These are phyloP conservation scores for Noctuana brunneofusca DNA, from an alignment of 2,888 invertebrate species.

Conservation along the genomic window DNA sequence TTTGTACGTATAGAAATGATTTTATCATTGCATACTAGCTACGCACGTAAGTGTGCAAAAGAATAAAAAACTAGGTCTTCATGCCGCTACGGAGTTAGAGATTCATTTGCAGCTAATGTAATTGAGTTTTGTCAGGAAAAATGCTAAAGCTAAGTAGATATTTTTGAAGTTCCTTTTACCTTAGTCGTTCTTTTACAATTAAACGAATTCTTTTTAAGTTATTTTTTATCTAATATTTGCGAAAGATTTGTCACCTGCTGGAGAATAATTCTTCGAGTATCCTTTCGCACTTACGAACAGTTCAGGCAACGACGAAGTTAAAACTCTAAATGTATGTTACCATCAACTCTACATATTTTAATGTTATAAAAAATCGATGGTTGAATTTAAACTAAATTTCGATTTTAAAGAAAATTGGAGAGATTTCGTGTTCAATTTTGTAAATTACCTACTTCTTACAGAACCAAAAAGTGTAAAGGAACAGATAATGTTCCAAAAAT, in stretches of 20 bases:
- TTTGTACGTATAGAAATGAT: background rate
- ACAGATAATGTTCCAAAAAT: background rate
- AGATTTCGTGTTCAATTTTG: background rate
- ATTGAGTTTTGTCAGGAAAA: slow-evolving; percentile 9
- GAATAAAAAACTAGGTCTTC: slow-evolving; percentile 19
- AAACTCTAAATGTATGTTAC: too few relatives aligned
- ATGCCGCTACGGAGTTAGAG: slow-evolving; percentile 16
- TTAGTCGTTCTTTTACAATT: background rate
- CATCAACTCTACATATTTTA: too few relatives aligned
- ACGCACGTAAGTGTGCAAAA: slow-evolving; percentile 6
- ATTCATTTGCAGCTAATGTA: slow-evolving; percentile 28
- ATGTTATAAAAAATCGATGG: too few relatives aligned
- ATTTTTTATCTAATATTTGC: too few relatives aligned
- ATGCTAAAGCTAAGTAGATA: background rate
- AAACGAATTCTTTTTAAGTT: background rate
- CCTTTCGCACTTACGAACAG: too few relatives aligned
- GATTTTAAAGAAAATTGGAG: background rate
- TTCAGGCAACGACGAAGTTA: too few relatives aligned
- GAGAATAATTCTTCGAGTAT: background rate
- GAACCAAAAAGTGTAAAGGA: background rate
- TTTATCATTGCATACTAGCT: background rate
- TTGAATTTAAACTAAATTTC: too few relatives aligned
- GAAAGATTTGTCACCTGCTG: too few relatives aligned
- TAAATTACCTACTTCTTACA: background rate
- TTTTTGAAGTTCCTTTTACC: too few relatives aligned